Conservation (phyloP, 2,888 invertebrate species). For the Morpho achilles region DNA sequence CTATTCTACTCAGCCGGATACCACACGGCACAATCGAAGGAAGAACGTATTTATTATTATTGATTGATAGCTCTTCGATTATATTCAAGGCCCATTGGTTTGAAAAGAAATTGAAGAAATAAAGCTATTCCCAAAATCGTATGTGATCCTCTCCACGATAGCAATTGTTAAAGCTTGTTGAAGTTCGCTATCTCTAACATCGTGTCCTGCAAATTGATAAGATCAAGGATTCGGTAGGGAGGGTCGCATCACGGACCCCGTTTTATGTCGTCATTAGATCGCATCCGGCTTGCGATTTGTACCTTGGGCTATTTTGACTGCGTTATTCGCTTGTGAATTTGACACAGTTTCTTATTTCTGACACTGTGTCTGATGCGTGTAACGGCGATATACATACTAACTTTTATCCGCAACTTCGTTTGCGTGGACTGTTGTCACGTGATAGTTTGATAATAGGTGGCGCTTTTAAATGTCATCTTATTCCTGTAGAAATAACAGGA, state of each 20-base stretch:
- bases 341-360: neutral
- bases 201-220: slow-evolving; percentile 59
- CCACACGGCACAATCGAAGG: too few relatives aligned
- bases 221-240: slow-evolving; percentile 40
- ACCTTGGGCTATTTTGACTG: slow-evolving; percentile 21
- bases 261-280: slow-evolving; percentile 61
- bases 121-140: neutral
- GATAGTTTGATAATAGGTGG: too few relatives aligned
- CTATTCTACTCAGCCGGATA: too few relatives aligned
- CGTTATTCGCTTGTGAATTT: slow-evolving; percentile 5
- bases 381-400: too few relatives aligned
- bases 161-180: slow-evolving; percentile 32
- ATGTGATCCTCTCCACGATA: slow-evolving; percentile 9
- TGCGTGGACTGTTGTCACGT: too few relatives aligned
- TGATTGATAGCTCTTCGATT: too few relatives aligned
- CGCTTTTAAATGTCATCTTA: too few relatives aligned
- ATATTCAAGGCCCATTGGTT: too few relatives aligned
- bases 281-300: slow-evolving; percentile 65
- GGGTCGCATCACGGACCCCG: slow-evolving; percentile 50
- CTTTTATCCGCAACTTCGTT: too few relatives aligned
- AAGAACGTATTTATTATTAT: too few relatives aligned
- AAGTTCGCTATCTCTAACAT: slow-evolving; percentile 40
- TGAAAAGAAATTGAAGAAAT: neutral
- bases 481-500: too few relatives aligned
- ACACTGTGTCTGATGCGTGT: neutral